These are phyloP conservation scores for Acanthurus leucopareius DNA, from an alignment of 2,797 vertebrate genomes.

Conservation along the genomic window DNA sequence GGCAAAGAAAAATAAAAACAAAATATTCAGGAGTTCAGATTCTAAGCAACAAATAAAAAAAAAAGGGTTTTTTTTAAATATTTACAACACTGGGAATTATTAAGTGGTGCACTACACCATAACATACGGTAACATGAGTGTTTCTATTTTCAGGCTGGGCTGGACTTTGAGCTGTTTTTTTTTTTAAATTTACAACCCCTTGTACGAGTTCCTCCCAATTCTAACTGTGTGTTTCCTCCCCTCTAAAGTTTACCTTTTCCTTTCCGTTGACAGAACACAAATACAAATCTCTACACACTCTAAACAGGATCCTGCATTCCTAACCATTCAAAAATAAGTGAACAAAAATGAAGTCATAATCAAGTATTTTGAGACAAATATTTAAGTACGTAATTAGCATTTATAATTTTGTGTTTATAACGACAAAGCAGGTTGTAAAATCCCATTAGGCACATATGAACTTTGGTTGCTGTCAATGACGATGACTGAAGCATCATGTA, in stretches of 20 bases:
- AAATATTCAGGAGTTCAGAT: not conserved
- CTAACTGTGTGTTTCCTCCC: constrained; percentile 7
- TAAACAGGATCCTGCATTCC: not conserved
- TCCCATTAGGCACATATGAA: not conserved
- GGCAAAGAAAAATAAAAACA: no score
- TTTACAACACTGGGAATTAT: no score
- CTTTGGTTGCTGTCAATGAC: constrained; percentile 21
- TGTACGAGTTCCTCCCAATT: constrained; percentile 1
- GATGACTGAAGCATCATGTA: not conserved
- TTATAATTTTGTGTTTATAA: not conserved
- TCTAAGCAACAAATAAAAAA: not conserved
- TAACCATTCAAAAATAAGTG: not conserved
- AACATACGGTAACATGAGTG: constrained; percentile 15
- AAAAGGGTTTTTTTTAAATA: not conserved
- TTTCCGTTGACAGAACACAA: constrained; percentile 17
- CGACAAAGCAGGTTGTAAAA: constrained; percentile 13
- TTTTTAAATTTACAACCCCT: constrained; percentile 30
- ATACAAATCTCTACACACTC: not conserved
- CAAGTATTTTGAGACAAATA: not conserved
- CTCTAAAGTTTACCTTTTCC: constrained; percentile 1
- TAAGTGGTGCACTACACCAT: not conserved
- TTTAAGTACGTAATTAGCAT: not conserved
- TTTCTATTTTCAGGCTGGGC: not conserved
- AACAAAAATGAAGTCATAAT: not conserved
- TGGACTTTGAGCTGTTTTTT: constrained; percentile 27